Conservation (phyloP, 2,797 vertebrate species). For the Brachyalestes nurse region DNA sequence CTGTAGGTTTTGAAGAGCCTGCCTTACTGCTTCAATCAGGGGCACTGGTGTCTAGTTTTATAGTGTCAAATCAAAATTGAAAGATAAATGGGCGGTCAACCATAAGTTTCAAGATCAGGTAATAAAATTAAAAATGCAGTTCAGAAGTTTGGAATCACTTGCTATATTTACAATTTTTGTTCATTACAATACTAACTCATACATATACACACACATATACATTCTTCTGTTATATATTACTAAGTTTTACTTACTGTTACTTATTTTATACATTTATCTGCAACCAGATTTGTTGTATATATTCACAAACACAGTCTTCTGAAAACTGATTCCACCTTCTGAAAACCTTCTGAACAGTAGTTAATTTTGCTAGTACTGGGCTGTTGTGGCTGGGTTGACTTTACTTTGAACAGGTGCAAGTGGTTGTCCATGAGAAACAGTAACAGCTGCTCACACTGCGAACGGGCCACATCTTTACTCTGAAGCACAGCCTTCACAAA, state of each 20-base stretch:
- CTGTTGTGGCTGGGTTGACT: not conserved
- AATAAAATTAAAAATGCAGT: not conserved
- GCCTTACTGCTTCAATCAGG: constrained; percentile 81
- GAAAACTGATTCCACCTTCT: no score
- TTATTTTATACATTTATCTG: no score
- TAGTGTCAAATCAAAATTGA: constrained; percentile 8
- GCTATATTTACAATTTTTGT: not conserved
- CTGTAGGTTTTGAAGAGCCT: constrained; percentile 78
- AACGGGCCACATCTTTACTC: constrained; percentile 75
- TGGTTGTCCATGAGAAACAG: constrained; percentile 83
- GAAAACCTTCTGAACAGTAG: not conserved
- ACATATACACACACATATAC: no score
- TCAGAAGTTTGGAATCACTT: no score
- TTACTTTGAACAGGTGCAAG: constrained; percentile 83
- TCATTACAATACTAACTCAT: no score
- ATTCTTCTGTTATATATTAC: no score
- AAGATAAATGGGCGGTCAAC: not conserved
- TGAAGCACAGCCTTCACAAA: constrained; percentile 83
- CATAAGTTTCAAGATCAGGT: not conserved
- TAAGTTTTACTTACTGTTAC: no score
- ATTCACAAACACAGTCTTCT: no score
- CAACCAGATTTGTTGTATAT: no score
- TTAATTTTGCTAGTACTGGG: not conserved
- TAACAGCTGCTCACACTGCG: constrained; percentile 76
- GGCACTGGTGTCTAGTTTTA: constrained; percentile 75